Evolutionary conservation across 2,113 vertebrate genomes (phyloP).

Genomic region (Triplophysa siluroides): DNA sequence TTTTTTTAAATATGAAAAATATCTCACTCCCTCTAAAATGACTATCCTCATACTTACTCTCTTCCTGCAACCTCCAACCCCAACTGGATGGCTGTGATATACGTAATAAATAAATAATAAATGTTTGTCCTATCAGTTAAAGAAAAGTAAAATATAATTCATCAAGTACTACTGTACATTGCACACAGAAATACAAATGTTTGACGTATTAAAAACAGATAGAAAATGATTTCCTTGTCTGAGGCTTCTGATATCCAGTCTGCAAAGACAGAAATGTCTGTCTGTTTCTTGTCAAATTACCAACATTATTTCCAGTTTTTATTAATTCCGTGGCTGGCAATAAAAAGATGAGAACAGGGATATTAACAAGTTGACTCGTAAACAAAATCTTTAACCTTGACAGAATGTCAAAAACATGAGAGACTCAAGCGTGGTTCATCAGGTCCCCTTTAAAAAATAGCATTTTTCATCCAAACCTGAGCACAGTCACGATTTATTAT

Average conservation of each 20-base stretch:
- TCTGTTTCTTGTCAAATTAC: constrained; percentile 14
- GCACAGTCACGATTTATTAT: constrained; percentile 22
- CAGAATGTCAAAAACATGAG: constrained; percentile 25
- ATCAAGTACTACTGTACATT: not conserved
- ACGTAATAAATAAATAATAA: too few relatives aligned
- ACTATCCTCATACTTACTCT: too few relatives aligned
- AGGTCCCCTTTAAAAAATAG: not conserved
- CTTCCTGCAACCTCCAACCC: too few relatives aligned
- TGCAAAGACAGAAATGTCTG: constrained; percentile 4
- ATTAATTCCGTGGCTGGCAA: constrained; percentile 4
- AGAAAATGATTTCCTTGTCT: not conserved
- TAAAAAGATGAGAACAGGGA: constrained; percentile 10
- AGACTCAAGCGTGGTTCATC: constrained; percentile 8
- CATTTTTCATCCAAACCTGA: constrained; percentile 11
- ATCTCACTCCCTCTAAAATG: too few relatives aligned
- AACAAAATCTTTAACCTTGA: constrained; percentile 28
- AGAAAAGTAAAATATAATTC: too few relatives aligned
- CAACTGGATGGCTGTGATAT: too few relatives aligned
- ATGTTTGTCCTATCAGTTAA: too few relatives aligned
- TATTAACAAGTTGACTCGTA: constrained; percentile 31
- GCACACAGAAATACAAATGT: not conserved
- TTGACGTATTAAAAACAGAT: not conserved
- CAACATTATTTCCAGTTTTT: constrained; percentile 17
- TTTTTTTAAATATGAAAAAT: too few relatives aligned
- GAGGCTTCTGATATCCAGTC: not conserved